Conservation (phyloP, 1,140 invertebrate species). For the Coboldia fuscipes region DNA sequence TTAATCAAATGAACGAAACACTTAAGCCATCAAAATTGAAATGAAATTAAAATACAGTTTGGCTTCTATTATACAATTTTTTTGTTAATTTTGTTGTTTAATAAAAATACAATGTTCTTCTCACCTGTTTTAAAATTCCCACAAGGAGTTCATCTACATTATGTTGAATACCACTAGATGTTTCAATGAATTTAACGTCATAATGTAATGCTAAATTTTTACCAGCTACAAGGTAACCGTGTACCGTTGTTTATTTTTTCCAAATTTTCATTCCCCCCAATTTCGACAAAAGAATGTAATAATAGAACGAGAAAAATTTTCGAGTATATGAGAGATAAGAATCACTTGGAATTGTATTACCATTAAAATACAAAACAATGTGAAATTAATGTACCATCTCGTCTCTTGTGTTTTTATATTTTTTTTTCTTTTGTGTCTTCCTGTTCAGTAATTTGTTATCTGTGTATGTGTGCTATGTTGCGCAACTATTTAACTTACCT, state of each 20-base stretch:
- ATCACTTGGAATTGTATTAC: not conserved
- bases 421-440: no score
- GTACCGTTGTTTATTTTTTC: not conserved
- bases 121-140: conserved; percentile 57
- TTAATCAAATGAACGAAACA: not conserved
- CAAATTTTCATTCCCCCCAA: not conserved
- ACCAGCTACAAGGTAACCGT: conserved; percentile 36
- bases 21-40: not conserved
- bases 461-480: no score
- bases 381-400: no score
- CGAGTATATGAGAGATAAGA: not conserved
- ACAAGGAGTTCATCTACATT: conserved; percentile 80
- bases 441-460: no score
- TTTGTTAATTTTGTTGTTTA: not conserved
- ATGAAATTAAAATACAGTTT: not conserved
- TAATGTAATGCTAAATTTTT: conserved; percentile 63
- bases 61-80: not conserved
- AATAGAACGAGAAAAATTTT: not conserved
- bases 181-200: conserved; percentile 84
- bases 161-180: conserved; percentile 74
- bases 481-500: no score
- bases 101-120: not conserved
- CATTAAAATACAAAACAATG: no score
- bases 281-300: not conserved
- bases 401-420: no score